These are phyloP conservation scores for Rhynchophorus ferrugineus DNA, from an alignment of 1,140 invertebrate genomes.

Conservation along the genomic window DNA sequence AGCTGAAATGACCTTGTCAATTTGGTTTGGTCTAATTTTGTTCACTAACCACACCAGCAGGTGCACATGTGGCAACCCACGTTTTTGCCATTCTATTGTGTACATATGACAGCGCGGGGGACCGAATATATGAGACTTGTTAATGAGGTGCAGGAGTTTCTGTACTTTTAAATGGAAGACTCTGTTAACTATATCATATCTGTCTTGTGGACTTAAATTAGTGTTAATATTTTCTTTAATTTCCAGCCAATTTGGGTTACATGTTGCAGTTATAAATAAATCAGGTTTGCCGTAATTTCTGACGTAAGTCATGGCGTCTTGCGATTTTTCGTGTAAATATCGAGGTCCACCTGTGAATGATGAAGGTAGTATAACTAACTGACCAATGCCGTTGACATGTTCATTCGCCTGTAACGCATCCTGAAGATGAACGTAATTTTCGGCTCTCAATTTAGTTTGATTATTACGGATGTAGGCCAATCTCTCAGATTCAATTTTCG, in stretches of 20 bases:
- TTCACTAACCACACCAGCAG: constrained; percentile 21
- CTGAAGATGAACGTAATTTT: too few relatives aligned
- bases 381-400: too few relatives aligned
- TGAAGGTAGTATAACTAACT: background rate
- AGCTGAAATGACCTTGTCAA: constrained; percentile 42
- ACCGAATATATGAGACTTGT: constrained; percentile 7
- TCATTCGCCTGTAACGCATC: too few relatives aligned
- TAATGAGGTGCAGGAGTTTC: constrained; percentile 4
- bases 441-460: too few relatives aligned
- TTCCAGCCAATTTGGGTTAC: constrained; percentile 16
- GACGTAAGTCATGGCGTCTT: background rate
- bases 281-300: constrained; percentile 1
- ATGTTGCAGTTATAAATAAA: constrained; percentile 13
- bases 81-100: constrained; percentile 19
- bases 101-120: constrained; percentile 1
- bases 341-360: background rate
- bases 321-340: background rate
- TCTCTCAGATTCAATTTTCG: too few relatives aligned
- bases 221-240: constrained; percentile 7
- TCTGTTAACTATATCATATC: background rate
- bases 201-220: background rate
- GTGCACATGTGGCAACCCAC: constrained; percentile 15
- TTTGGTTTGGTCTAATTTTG: constrained; percentile 24
- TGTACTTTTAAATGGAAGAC: constrained; percentile 7
- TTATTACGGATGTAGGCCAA: too few relatives aligned